Evolutionary conservation across 1,140 invertebrate genomes (phyloP).

Genomic region (Antheraea pernyi): DNA sequence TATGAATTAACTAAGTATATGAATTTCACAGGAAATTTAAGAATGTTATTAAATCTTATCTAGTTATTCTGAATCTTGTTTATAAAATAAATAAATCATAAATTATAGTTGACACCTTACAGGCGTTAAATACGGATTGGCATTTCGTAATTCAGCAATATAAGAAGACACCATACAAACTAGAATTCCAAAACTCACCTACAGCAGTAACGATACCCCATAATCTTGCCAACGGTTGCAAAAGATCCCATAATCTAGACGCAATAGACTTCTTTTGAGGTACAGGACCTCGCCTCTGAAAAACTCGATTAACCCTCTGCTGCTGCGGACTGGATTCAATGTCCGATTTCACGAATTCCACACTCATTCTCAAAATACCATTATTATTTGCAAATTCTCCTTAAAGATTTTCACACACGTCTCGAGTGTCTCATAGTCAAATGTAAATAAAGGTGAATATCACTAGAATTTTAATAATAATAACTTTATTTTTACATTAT

Average conservation of each 20-base stretch:
- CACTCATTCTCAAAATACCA: conserved; percentile 25
- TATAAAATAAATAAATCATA: too few relatives aligned
- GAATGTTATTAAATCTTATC: too few relatives aligned
- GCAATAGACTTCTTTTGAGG: conserved; percentile 54
- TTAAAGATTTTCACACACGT: not conserved
- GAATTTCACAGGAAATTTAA: too few relatives aligned
- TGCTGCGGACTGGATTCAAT: conserved; percentile 29
- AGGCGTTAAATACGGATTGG: too few relatives aligned
- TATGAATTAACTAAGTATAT: too few relatives aligned
- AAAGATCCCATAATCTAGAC: conserved; percentile 57
- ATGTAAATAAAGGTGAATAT: not conserved
- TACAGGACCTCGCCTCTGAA: conserved; percentile 31
- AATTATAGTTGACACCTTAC: too few relatives aligned
- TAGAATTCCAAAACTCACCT: conserved; percentile 34
- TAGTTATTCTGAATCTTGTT: too few relatives aligned
- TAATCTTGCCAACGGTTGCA: conserved; percentile 64
- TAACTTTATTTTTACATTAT: too few relatives aligned
- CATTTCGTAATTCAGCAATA: too few relatives aligned
- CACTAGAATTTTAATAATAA: not conserved
- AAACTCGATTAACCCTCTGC: conserved; percentile 29
- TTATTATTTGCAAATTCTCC: not conserved
- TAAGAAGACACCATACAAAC: not conserved
- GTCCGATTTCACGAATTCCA: conserved; percentile 28
- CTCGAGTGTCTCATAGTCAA: not conserved
- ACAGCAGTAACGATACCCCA: conserved; percentile 68